Evolutionary conservation across 2,888 invertebrate species (phyloP).

Genomic region (Xestia ashworthii): DNA sequence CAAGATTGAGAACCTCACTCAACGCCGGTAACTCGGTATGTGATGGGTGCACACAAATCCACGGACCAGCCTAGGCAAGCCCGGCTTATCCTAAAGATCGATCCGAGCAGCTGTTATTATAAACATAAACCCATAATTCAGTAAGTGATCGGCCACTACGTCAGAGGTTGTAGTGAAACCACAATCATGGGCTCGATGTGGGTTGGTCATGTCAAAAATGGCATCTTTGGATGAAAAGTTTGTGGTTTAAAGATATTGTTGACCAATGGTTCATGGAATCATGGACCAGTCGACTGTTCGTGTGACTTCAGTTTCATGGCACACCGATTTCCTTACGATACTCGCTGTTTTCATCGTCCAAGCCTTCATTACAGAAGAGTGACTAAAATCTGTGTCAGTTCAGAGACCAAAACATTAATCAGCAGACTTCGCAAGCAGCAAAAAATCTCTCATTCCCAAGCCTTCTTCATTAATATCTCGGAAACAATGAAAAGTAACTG

Average conservation of each 20-base stretch:
- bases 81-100: too few species aligned
- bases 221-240: not conserved
- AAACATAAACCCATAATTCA: not conserved
- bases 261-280: too few species aligned
- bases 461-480: constrained; percentile 34
- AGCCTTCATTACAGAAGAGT: not conserved
- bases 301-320: too few species aligned
- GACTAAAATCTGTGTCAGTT: not conserved
- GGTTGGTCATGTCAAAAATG: not conserved
- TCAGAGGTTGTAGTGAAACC: not conserved
- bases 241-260: too few species aligned
- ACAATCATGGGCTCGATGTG: too few species aligned
- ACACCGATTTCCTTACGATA: too few species aligned
- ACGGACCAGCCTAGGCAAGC: too few species aligned
- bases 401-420: not conserved
- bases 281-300: too few species aligned
- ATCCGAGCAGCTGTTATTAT: too few species aligned
- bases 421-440: not conserved
- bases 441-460: constrained; percentile 11
- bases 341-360: not conserved
- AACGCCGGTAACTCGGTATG: too few species aligned
- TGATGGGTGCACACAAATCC: too few species aligned
- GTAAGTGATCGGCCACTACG: not conserved
- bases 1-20: too few species aligned
- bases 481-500: constrained; percentile 37